These are phyloP conservation scores for Elysia chlorotica DNA, from an alignment of 1,140 invertebrate genomes.

Conservation along the genomic window DNA sequence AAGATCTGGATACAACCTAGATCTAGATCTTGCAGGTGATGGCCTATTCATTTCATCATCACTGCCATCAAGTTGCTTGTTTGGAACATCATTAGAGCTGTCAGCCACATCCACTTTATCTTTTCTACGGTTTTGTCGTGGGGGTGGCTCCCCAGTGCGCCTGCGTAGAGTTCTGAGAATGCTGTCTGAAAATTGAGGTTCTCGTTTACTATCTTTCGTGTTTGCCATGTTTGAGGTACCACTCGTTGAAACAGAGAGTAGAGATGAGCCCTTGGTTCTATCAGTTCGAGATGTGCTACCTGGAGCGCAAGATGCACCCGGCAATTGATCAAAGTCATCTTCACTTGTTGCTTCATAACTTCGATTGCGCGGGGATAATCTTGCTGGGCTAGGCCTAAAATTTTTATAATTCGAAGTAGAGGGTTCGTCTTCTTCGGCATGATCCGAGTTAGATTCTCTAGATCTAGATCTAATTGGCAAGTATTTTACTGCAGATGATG, in stretches of 20 bases:
- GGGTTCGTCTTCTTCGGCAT: not conserved
- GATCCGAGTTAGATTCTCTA: not conserved
- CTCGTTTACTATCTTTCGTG: not conserved
- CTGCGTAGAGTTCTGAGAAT: constrained; percentile 15
- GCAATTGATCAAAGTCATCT: constrained; percentile 24
- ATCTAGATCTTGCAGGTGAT: constrained; percentile 11
- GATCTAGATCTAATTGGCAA: not conserved
- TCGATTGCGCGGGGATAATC: not conserved
- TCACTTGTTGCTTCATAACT: constrained; percentile 14
- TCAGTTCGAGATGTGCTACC: not conserved
- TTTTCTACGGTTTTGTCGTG: not conserved
- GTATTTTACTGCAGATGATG: constrained; percentile 22
- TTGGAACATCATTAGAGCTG: not conserved
- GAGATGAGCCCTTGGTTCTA: no score
- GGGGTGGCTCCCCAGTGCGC: constrained; percentile 8
- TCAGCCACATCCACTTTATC: not conserved
- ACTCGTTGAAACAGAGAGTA: no score
- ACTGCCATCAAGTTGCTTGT: not conserved
- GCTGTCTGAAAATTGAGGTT: constrained; percentile 1
- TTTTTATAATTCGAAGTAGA: not conserved
- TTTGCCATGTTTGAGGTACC: no score
- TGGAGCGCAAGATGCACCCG: constrained; percentile 11
- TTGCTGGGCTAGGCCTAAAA: not conserved
- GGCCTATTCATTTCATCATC: constrained; percentile 6
- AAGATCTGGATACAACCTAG: constrained; percentile 31